phyloP scores from a whole-genome alignment of 2,113 vertebrate species.

The Polyodon spathula region DNA sequence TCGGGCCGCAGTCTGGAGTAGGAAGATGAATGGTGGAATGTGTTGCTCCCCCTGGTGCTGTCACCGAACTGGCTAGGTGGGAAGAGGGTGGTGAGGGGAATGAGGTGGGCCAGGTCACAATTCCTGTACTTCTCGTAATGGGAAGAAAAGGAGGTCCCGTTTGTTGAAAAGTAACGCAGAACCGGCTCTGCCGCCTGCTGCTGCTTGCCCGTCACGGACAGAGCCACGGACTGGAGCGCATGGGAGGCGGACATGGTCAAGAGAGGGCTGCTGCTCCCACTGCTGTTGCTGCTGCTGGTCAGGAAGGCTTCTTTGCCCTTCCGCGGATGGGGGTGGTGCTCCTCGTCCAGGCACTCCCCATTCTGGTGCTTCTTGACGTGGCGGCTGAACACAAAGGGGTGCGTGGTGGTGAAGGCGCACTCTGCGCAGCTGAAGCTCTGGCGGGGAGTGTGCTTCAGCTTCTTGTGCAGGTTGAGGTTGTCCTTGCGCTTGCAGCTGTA shows the following conservation, averaged over 20 bases:
- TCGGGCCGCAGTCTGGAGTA: slow-evolving; percentile 32
- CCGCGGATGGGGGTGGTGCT: slow-evolving; percentile 37
- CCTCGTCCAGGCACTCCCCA: slow-evolving; percentile 56
- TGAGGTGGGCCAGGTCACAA: slow-evolving; percentile 86
- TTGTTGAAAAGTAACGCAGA: slow-evolving; percentile 64
- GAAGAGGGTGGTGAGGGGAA: slow-evolving; percentile 94
- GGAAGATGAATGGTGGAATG: slow-evolving; percentile 81
- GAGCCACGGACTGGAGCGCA: slow-evolving; percentile 87
- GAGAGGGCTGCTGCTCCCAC: slow-evolving; percentile 75
- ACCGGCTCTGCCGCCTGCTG: slow-evolving; percentile 49
- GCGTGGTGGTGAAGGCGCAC: slow-evolving; percentile 96
- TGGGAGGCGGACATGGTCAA: slow-evolving; percentile 89
- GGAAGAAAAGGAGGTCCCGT: slow-evolving; percentile 60
- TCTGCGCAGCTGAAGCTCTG: slow-evolving; percentile 88
- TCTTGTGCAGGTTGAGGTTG: slow-evolving; percentile 99
- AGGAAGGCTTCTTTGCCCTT: slow-evolving; percentile 34
- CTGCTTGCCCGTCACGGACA: slow-evolving; percentile 71
- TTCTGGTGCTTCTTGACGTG: slow-evolving; percentile 93
- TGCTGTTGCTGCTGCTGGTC: slow-evolving; percentile 56
- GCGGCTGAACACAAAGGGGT: slow-evolving; percentile 96
- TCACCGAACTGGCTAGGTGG: slow-evolving; percentile 69
- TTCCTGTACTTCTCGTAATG: slow-evolving; percentile 82
- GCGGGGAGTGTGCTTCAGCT: slow-evolving; percentile 94
- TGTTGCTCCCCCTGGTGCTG: slow-evolving; percentile 29
- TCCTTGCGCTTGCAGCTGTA: slow-evolving; percentile 99